Base-by-base conservation (phyloP, 2,888 invertebrate species). In the Thysanoteuthis rhombus region DNA sequence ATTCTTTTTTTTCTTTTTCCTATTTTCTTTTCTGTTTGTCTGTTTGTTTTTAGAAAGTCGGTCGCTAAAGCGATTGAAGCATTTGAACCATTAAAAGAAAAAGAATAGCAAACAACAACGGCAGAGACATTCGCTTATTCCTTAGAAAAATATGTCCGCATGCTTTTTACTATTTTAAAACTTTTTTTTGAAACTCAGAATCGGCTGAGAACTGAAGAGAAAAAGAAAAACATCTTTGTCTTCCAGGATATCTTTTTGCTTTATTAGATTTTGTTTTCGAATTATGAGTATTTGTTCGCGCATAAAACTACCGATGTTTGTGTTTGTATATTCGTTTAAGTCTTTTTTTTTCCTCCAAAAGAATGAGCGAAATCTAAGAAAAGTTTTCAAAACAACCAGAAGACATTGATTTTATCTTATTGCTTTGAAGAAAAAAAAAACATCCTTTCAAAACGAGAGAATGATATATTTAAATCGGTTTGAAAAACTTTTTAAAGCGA, bases 381-480 rank as follows among this genome's bases (percentile, higher is more conserved):
- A 52, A 25, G 22, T 52, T 52, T 22, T 25, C 22, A 47, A 52
- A 52, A 52, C 52, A 52, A 52, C 52, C 22, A 52, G 22, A 52
- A 52, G 25, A 52, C 52, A 52, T 52, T 52, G 52, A 52, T 22
- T 52, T 52, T 25, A 52, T 52, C 52, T 52, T 52, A 52, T 52
- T 52, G 22, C 52, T 52, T 52, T 25, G 25, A 52, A 52, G 25
- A 52, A 47, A 12, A 42, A 16, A 42, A 42, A n/a, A 42, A 45
- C 2, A 25, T 75, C 75, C 36, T 75, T 75, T 75, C 75, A 75
- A 75, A n/a, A n/a, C 75, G 8, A n/a, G n/a, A 75, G n/a, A 75
- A 75, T 75, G n/a, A 75, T 75, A 75, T 75, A n/a, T 75, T 75
- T 75, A 75, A 75, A 75, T 75, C n/a, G n/a, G 75, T 75, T 75